Evolutionary conservation across 1,140 invertebrate species (phyloP).

Genomic region (Lepidurus couesii): DNA sequence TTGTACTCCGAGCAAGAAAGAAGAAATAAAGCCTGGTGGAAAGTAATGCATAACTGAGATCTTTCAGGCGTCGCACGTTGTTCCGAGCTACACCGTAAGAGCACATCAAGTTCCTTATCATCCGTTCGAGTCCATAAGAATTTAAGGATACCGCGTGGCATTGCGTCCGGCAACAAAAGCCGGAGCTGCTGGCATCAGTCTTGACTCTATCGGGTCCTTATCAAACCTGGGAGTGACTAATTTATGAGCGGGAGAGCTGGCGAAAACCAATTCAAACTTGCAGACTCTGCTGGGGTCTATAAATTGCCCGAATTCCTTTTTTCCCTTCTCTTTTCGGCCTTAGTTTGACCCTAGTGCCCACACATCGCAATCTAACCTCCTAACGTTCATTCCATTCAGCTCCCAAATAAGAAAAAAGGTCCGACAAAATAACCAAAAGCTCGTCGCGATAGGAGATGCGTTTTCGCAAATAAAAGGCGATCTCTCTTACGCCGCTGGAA

Average conservation of each 20-base stretch:
- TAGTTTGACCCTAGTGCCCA: background rate
- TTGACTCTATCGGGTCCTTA: slow-evolving; percentile 21
- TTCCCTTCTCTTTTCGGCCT: background rate
- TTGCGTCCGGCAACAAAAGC: background rate
- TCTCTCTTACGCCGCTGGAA: too few relatives aligned
- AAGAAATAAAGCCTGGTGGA: background rate
- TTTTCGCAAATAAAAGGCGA: background rate
- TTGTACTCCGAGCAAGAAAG: background rate
- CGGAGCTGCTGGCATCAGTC: background rate
- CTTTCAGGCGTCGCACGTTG: background rate
- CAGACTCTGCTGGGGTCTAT: slow-evolving; percentile 8
- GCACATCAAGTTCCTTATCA: slow-evolving; percentile 19
- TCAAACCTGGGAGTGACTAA: background rate
- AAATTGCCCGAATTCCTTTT: background rate
- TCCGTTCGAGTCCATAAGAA: background rate
- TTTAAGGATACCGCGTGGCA: background rate
- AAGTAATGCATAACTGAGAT: background rate
- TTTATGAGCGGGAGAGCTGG: slow-evolving; percentile 1
- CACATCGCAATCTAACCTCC: slow-evolving; percentile 5
- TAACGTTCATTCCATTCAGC: slow-evolving; percentile 7
- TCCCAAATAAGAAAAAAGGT: background rate
- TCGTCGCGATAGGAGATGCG: background rate
- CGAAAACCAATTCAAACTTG: slow-evolving; percentile 4
- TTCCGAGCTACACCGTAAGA: background rate
- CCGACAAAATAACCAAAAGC: background rate